Conservation (phyloP, 2,888 invertebrate genomes). For the Cheilosia vernalis region DNA sequence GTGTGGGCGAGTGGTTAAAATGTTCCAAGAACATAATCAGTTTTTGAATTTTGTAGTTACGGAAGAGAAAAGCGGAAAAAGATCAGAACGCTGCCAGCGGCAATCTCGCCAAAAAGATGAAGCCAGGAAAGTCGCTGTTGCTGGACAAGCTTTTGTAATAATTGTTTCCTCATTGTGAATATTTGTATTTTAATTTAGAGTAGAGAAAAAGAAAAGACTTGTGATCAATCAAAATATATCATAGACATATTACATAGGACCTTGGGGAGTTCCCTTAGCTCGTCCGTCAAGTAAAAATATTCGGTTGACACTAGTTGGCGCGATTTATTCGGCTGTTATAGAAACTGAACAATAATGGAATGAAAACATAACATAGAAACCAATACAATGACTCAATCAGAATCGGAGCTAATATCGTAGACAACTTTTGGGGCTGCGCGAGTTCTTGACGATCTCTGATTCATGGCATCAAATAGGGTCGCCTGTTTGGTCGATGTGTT, state of each 20-base stretch:
- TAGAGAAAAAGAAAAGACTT: not conserved
- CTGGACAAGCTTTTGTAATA: conserved; percentile 58
- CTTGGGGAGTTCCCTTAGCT: too few species aligned
- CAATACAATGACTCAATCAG: conserved; percentile 34
- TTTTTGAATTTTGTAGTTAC: conserved; percentile 4
- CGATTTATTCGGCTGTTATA: not conserved
- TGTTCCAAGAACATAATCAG: not conserved
- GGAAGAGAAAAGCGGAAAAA: conserved; percentile 57
- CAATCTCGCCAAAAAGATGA: conserved; percentile 46
- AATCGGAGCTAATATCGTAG: conserved; percentile 59
- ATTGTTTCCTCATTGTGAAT: not conserved
- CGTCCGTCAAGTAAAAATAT: too few species aligned
- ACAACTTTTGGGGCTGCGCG: conserved; percentile 32
- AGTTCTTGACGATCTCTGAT: conserved; percentile 12
- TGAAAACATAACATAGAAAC: conserved; percentile 20
- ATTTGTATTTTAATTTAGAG: conserved; percentile 11
- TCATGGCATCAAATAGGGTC: conserved; percentile 45
- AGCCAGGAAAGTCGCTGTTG: conserved; percentile 33
- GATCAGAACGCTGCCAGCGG: conserved; percentile 13
- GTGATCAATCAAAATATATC: conserved; percentile 13
- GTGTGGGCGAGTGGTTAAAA: not conserved
- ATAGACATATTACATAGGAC: not conserved
- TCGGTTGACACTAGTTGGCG: too few species aligned
- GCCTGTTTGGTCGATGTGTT: conserved; percentile 27
- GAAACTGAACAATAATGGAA: conserved; percentile 6